phyloP scores from a whole-genome alignment of 2,888 invertebrate species.

The Eupithecia abbreviata region DNA sequence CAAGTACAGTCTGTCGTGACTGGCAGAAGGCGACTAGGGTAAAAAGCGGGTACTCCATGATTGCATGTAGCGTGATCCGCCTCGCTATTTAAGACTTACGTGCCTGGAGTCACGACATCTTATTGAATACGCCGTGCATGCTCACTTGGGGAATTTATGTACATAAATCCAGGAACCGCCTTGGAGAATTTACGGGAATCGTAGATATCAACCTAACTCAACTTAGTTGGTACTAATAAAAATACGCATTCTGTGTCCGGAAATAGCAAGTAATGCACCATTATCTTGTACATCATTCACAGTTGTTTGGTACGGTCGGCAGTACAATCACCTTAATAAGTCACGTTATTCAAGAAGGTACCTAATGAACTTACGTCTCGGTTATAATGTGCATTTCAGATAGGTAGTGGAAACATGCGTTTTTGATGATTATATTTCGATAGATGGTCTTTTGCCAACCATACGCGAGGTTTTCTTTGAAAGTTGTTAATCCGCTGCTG shows the following conservation, averaged over 20 bases:
- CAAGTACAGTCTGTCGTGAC: conserved; percentile 64
- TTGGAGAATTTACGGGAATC: neutral
- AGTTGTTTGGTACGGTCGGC: conserved; percentile 14
- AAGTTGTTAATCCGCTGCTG: neutral
- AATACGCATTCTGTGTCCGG: conserved; percentile 14
- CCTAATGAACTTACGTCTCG: neutral
- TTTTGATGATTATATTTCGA: neutral
- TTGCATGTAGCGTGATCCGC: conserved; percentile 73
- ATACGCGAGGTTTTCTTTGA: neutral
- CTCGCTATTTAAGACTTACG: conserved; percentile 68
- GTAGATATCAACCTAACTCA: neutral
- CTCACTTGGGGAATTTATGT: conserved; percentile 52
- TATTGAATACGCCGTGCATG: conserved; percentile 51
- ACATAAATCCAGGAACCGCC: conserved; percentile 55
- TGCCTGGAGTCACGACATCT: conserved; percentile 74
- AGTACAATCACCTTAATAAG: neutral
- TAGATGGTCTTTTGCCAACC: neutral
- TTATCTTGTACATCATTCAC: conserved; percentile 14
- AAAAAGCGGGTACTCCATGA: conserved; percentile 61
- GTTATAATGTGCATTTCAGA: neutral
- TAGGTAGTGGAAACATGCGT: neutral
- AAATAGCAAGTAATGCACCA: conserved; percentile 22
- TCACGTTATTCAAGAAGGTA: neutral
- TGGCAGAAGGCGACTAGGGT: conserved; percentile 70
- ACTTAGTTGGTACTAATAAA: neutral